A percentile compares a stretch with the other conserved stretches of the same genome.
These are phyloP conservation scores for Azemiops feae DNA, from an alignment of 2,113 vertebrate species.

Conservation along the genomic window DNA sequence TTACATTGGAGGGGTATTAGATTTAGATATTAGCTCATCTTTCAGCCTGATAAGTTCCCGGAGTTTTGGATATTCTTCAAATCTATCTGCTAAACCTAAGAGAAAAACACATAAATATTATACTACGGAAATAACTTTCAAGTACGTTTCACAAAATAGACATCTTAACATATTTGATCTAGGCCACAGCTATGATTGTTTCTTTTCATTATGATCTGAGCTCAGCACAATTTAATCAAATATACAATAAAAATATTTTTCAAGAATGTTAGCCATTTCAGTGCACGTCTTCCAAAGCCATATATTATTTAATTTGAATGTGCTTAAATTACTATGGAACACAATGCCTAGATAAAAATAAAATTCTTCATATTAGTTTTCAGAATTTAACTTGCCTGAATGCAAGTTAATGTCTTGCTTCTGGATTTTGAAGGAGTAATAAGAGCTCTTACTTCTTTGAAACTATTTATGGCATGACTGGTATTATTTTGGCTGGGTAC, in stretches of 20 bases:
- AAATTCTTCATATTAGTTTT: background rate
- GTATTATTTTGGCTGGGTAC: background rate
- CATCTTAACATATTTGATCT: background rate
- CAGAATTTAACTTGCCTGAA: background rate
- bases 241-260: background rate
- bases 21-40: conserved; percentile 92
- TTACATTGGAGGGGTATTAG: conserved; percentile 97
- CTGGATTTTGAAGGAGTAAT: background rate
- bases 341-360: background rate
- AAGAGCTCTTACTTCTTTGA: background rate
- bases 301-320: background rate
- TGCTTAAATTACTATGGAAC: background rate
- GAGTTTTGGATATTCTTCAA: conserved; percentile 98
- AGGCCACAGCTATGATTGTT: background rate
- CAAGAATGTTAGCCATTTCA: background rate
- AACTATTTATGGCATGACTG: background rate
- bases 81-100: conserved; percentile 93
- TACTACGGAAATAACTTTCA: conserved; percentile 8
- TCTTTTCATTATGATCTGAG: background rate
- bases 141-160: background rate
- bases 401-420: background rate
- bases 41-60: conserved; percentile 95
- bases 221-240: background rate
- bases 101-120: conserved; percentile 41
- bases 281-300: background rate